These are phyloP conservation scores for Emydocephalus ijimae DNA, from an alignment of 2,113 vertebrate genomes.

Conservation along the genomic window DNA sequence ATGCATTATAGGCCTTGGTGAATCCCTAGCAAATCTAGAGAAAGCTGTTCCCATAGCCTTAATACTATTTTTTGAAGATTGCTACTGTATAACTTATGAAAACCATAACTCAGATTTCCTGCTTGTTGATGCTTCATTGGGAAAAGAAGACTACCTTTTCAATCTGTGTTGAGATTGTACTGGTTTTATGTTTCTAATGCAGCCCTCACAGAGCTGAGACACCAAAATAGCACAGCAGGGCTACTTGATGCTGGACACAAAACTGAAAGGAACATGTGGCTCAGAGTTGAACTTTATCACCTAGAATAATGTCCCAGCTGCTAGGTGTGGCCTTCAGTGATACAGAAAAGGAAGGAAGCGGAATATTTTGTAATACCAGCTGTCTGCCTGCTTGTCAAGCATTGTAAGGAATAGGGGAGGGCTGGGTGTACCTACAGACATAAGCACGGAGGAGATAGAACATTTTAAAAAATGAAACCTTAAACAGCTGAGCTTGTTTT, in stretches of 20 bases:
- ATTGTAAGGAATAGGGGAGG: background rate
- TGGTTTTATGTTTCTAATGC: background rate
- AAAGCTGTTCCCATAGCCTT: background rate
- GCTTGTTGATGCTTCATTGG: background rate
- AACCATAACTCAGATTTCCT: background rate
- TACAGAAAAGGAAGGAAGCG: slow-evolving; percentile 54
- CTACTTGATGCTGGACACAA: background rate
- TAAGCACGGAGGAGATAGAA: background rate
- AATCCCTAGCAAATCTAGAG: background rate
- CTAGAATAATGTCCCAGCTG: slow-evolving; percentile 11
- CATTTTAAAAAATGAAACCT: background rate
- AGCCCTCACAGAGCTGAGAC: too few relatives aligned
- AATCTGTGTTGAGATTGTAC: background rate
- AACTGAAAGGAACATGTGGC: background rate
- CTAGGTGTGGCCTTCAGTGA: background rate
- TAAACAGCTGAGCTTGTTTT: slow-evolving; percentile 30
- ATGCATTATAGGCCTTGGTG: background rate
- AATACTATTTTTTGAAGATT: background rate
- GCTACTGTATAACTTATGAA: background rate
- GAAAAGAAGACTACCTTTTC: background rate
- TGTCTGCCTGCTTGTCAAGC: slow-evolving; percentile 36
- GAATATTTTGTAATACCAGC: slow-evolving; percentile 54
- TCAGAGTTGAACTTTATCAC: background rate
- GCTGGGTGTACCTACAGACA: slow-evolving; percentile 22
- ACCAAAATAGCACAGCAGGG: background rate